A percentile compares a stretch with the other conserved stretches of the same genome.
Conservation (phyloP, 2,113 vertebrate genomes). For the Tachycineta bicolor region DNA sequence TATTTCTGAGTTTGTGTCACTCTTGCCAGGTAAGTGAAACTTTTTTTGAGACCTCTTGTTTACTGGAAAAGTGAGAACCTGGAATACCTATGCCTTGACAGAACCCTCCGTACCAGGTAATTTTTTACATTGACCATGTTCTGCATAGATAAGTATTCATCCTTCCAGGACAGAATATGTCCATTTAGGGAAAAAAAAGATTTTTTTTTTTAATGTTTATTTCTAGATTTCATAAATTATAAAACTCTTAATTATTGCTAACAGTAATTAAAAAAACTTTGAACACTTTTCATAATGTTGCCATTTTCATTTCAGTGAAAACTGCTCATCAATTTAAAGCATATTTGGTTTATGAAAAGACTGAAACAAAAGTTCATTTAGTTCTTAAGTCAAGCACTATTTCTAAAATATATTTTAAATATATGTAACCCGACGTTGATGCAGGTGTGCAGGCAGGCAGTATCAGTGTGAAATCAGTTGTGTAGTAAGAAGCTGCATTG, state of each 20-base stretch:
- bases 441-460: background rate
- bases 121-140: background rate
- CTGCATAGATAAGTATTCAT: background rate
- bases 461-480: background rate
- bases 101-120: background rate
- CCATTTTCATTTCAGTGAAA: background rate
- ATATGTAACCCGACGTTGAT: background rate
- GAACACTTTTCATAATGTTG: background rate
- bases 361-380: background rate
- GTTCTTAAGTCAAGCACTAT: background rate
- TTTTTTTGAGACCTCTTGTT: background rate
- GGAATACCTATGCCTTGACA: background rate
- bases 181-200: background rate
- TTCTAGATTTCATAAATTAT: background rate
- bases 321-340: background rate
- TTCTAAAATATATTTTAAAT: background rate
- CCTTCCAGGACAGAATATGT: background rate
- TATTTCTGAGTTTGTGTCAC: background rate
- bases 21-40: background rate
- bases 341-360: background rate
- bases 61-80: background rate
- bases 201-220: background rate
- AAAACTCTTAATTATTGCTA: background rate
- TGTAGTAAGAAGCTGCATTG: background rate
- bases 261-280: background rate